These are phyloP conservation scores for Pseudomyrmex sp. DNA, from an alignment of 1,140 invertebrate genomes.

Conservation along the genomic window DNA sequence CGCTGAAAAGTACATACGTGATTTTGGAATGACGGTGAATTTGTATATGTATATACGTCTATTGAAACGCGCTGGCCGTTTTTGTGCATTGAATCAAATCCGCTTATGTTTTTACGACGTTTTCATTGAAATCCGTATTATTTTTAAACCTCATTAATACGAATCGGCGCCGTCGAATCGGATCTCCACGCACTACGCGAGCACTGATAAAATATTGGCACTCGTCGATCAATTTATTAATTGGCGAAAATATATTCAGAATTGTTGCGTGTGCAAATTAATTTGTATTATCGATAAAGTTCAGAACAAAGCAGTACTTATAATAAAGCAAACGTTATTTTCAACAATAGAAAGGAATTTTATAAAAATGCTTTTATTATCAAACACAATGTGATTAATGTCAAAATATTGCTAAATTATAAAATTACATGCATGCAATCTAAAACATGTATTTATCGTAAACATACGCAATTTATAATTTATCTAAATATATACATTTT, in stretches of 20 bases:
- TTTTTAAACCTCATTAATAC: slow-evolving; percentile 56
- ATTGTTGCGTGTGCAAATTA: slow-evolving; percentile 25
- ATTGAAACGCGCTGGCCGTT: background rate
- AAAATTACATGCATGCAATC: background rate
- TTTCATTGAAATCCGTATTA: slow-evolving; percentile 30
- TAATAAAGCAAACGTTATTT: slow-evolving; percentile 13
- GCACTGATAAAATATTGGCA: background rate
- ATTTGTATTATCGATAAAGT: slow-evolving; percentile 14
- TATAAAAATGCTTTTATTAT: slow-evolving; percentile 16
- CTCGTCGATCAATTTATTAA: slow-evolving; percentile 35
- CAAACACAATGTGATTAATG: background rate
- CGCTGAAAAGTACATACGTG: slow-evolving; percentile 26
- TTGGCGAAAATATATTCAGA: slow-evolving; percentile 14
- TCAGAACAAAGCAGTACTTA: slow-evolving; percentile 9
- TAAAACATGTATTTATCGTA: slow-evolving; percentile 2
- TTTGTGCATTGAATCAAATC: slow-evolving; percentile 31
- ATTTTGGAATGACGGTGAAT: slow-evolving; percentile 1
- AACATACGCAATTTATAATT: background rate
- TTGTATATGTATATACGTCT: background rate
- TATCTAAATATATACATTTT: slow-evolving; percentile 13
- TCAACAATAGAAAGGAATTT: background rate
- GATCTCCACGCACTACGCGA: background rate
- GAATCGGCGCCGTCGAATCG: background rate
- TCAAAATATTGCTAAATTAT: slow-evolving; percentile 9
- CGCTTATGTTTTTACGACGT: background rate